Percentiles rank a stretch among this genome's conserved stretches.
These are phyloP conservation scores for Drosophila mimetica DNA, from an alignment of 2,888 invertebrate species.

Conservation along the genomic window DNA sequence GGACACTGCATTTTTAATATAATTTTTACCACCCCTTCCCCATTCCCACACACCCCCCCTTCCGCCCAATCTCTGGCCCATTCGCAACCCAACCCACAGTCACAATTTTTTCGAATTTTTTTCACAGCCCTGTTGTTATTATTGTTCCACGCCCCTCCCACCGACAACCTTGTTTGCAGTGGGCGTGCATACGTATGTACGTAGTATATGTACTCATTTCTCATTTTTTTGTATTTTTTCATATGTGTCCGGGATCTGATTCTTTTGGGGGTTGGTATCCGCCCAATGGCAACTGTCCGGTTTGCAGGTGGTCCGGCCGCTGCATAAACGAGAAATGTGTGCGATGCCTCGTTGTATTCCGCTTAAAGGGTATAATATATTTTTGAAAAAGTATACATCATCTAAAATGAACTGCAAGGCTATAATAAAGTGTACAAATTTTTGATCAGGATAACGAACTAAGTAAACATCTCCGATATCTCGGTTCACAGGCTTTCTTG, in stretches of 20 bases:
- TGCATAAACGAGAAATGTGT: slow-evolving; percentile 70
- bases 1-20: slow-evolving; percentile 83
- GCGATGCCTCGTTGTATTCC: slow-evolving; percentile 21
- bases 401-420: not conserved
- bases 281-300: slow-evolving; percentile 79
- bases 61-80: slow-evolving; percentile 5
- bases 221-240: slow-evolving; percentile 30
- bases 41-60: not conserved
- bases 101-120: slow-evolving; percentile 61
- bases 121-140: slow-evolving; percentile 38
- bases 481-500: too few relatives aligned
- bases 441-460: too few relatives aligned
- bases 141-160: slow-evolving; percentile 14
- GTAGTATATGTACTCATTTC: slow-evolving; percentile 36
- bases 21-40: slow-evolving; percentile 63
- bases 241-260: slow-evolving; percentile 32
- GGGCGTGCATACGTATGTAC: slow-evolving; percentile 58
- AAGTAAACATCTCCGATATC: too few relatives aligned
- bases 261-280: slow-evolving; percentile 74
- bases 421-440: not conserved
- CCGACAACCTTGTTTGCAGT: slow-evolving; percentile 64
- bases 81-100: slow-evolving; percentile 46
- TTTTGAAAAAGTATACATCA: not conserved
- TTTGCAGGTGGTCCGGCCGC: slow-evolving; percentile 72
- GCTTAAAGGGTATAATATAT: not conserved